Base-by-base conservation (phyloP, 2,888 invertebrate species). In the Scrobipalpa costella region DNA sequence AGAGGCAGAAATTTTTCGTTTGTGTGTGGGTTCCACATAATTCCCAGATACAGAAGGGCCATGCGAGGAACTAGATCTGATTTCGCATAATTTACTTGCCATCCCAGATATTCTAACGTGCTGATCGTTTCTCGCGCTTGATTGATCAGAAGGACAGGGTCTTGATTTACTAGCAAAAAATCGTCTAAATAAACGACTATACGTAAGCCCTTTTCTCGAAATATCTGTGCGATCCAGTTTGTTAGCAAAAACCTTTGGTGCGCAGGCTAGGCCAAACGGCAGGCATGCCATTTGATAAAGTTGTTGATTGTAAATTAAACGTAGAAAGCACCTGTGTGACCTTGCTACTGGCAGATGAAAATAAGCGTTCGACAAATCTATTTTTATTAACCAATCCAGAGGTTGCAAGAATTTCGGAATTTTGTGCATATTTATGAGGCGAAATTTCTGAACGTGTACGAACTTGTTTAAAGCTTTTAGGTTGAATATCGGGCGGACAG, bases 1-100 rank as follows among this genome's bases (percentile, higher is more conserved):
- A 3, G 8, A 67, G 68, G 2, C 68, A 61, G 15, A 36, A 7
- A 17, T 38, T 68, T 70, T 49, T 49, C 6, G 57, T 68, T 68
- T 8, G 3, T 2, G 61, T 60, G 61, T 5, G 69, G 62, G 47
- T 67, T 34, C 71, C 69, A 70, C 0, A 49, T n/a, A n/a, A 70
- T 62, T 13, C 69, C 70, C 33, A 70, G 62, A 34, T 34, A 69
- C 8, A 59, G 61, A 6, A 71, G 11, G 5, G 5, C 33, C 9
- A 19, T 62, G 27, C 62, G 55, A 7, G 68, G 70, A 7, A 27
- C 33, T 13, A 66, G 15, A 2, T 67, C 27, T 7, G 65, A 68
- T 21, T 68, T 68, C 13, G 61, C 33, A n/a, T 15, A 19, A 19
- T 68, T 66, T 36, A 68, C 19, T 21, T 36, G 33, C 66, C 66